Evolutionary conservation across 23 tunicate species (phyloP).

Genomic region (Aplidium turbinatum): DNA sequence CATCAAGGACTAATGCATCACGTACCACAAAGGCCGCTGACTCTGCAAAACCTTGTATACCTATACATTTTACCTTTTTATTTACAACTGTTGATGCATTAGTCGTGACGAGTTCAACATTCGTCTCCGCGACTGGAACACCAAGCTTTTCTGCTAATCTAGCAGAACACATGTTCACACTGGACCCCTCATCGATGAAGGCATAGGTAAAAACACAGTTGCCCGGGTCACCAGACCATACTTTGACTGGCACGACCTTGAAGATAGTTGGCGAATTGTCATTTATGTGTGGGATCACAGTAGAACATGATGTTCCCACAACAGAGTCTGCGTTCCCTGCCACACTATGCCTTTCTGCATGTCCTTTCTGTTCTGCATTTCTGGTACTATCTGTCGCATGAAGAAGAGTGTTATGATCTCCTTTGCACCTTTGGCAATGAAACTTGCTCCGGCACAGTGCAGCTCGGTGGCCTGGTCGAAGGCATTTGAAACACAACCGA

Average conservation of each 20-base stretch:
- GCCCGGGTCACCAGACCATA: conserved; percentile 9
- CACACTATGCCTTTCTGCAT: too few species aligned
- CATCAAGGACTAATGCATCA: conserved; percentile 1
- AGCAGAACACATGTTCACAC: conserved; percentile 12
- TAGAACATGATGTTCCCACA: too few species aligned
- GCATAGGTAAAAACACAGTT: conserved; percentile 3
- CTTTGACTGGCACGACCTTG: conserved; percentile 9
- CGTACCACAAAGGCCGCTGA: background rate
- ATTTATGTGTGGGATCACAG: too few species aligned
- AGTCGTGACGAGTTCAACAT: background rate
- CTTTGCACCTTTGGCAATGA: background rate
- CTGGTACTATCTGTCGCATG: background rate
- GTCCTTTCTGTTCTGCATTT: too few species aligned
- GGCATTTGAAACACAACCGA: background rate
- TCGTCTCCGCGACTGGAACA: background rate
- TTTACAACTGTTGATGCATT: conserved; percentile 6
- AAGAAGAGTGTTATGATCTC: background rate
- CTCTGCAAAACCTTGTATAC: background rate
- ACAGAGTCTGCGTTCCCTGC: too few species aligned
- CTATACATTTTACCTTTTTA: conserved; percentile 1
- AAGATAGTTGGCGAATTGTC: too few species aligned
- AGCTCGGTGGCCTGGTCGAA: background rate
- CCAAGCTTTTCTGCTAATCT: conserved; percentile 6
- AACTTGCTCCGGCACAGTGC: background rate
- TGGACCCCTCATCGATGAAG: conserved; percentile 21